phyloP scores from a whole-genome alignment of 2,113 vertebrate species.

The Petromus typicus region DNA sequence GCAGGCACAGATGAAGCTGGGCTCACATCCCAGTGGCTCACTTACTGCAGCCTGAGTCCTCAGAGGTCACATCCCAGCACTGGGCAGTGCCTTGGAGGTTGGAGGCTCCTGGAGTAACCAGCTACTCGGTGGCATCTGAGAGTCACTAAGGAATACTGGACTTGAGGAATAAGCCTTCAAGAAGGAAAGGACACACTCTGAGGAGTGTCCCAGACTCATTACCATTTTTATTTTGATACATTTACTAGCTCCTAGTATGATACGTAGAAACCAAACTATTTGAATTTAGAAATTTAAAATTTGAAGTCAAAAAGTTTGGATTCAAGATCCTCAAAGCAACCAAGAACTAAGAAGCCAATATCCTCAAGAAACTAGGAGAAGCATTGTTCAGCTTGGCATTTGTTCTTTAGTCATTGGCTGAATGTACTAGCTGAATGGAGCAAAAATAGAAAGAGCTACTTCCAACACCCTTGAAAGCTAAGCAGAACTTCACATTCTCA shows the following conservation, averaged over 20 bases:
- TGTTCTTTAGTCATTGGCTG: neutral
- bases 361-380: neutral
- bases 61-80: neutral
- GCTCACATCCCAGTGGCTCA: neutral
- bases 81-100: neutral
- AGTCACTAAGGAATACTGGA: neutral
- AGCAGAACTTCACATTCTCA: neutral
- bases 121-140: neutral
- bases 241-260: neutral
- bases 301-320: neutral
- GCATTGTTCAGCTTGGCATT: neutral
- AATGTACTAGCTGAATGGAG: too few relatives aligned
- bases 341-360: neutral
- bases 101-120: neutral
- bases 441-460: neutral
- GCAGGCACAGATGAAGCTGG: neutral
- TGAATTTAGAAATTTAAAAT: neutral
- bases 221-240: neutral
- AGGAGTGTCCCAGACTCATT: neutral
- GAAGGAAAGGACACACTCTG: neutral
- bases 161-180: neutral
- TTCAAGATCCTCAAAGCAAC: slow-evolving; percentile 8
- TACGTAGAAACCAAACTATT: neutral
- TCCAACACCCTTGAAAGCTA: neutral
- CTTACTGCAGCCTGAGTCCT: neutral